Conservation (phyloP, 2,797 vertebrate species). For the Garrulus glandarius region DNA sequence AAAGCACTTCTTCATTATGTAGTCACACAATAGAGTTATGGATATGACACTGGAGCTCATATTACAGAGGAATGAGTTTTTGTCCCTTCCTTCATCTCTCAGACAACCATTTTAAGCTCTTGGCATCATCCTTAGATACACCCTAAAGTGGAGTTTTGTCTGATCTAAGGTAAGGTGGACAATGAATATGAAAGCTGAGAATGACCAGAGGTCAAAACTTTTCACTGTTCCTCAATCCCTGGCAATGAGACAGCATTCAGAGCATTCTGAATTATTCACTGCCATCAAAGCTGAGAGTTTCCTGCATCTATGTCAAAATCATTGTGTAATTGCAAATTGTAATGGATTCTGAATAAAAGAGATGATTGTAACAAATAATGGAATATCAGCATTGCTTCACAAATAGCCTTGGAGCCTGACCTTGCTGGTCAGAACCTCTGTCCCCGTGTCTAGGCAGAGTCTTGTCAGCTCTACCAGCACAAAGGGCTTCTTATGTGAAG, state of each 20-base stretch:
- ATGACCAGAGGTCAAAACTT: accelerated
- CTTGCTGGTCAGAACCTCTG: neutral
- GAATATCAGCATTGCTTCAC: neutral
- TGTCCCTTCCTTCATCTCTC: neutral
- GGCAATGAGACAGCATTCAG: neutral
- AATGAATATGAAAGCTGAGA: neutral
- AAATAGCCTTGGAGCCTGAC: neutral
- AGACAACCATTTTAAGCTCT: neutral
- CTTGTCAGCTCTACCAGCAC: neutral
- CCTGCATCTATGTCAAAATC: neutral
- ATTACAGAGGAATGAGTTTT: neutral
- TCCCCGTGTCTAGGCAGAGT: neutral
- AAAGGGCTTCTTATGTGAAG: neutral
- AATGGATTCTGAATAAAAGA: neutral
- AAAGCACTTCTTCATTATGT: neutral
- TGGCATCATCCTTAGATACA: neutral
- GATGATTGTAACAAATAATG: neutral
- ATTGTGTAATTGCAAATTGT: neutral
- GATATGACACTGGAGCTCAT: neutral
- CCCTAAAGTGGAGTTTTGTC: neutral
- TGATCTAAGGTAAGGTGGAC: neutral
- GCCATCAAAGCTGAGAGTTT: neutral
- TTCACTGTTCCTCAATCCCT: neutral
- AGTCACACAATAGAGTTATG: neutral
- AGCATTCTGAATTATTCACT: neutral